phyloP scores from a whole-genome alignment of 2,797 vertebrate genomes.

The Myripristis murdjan region DNA sequence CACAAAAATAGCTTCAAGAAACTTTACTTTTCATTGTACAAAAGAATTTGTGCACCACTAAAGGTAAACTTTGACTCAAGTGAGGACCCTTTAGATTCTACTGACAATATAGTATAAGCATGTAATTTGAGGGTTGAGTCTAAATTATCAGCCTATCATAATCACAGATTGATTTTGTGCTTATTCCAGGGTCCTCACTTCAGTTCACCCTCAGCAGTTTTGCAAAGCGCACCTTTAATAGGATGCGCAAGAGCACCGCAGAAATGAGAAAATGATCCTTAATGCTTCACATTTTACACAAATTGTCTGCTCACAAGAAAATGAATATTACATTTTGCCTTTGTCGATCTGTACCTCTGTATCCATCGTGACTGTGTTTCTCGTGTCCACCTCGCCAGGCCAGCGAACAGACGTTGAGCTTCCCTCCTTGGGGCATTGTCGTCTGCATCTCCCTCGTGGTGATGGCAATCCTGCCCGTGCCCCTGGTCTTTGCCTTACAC shows the following conservation, averaged over 20 bases:
- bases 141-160: too few species aligned
- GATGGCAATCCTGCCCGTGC: slow-evolving; percentile 92
- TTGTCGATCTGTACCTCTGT: neutral
- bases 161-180: too few species aligned
- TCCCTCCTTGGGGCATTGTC: slow-evolving; percentile 91
- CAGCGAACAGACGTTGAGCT: slow-evolving; percentile 86
- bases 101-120: too few species aligned
- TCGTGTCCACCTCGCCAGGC: slow-evolving; percentile 76
- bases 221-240: too few species aligned
- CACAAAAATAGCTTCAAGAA: neutral
- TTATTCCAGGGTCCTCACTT: too few species aligned
- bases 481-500: slow-evolving; percentile 90
- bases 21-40: too few species aligned
- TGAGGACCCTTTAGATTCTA: too few species aligned
- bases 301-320: neutral
- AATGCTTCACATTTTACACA: neutral
- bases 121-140: too few species aligned
- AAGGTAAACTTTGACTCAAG: too few species aligned
- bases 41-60: too few species aligned
- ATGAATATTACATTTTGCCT: neutral
- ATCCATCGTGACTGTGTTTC: neutral
- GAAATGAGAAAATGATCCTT: neutral
- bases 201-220: too few species aligned
- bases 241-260: too few species aligned
- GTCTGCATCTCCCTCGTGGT: slow-evolving; percentile 92